These are phyloP conservation scores for Peromyscus nudipes DNA, from an alignment of 2,797 vertebrate species.

Conservation along the genomic window DNA sequence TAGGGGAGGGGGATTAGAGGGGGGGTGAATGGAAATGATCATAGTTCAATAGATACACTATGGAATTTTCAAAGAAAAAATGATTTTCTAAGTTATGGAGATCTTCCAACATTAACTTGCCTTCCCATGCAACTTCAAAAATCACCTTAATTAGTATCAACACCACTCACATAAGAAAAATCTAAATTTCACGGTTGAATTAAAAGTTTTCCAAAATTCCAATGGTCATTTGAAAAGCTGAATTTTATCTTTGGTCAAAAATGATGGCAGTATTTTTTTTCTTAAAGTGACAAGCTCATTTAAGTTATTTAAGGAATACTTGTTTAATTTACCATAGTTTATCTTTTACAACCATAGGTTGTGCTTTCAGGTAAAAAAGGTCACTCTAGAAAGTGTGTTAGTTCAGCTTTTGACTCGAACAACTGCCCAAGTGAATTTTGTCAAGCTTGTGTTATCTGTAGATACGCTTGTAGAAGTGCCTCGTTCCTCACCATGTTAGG, in stretches of 20 bases:
- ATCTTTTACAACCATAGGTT: background rate
- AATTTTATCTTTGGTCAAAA: background rate
- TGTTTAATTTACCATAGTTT: slow-evolving; percentile 40
- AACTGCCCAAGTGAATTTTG: background rate
- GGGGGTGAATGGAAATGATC: background rate
- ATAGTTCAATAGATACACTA: background rate
- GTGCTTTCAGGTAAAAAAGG: background rate
- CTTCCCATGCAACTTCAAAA: background rate
- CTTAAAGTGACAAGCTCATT: background rate
- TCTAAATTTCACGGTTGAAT: background rate
- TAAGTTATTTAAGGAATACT: background rate
- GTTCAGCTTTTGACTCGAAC: slow-evolving; percentile 6
- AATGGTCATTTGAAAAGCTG: background rate
- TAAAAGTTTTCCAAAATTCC: background rate
- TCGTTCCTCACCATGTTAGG: background rate
- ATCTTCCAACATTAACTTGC: background rate
- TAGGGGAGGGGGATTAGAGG: background rate
- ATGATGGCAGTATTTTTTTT: background rate
- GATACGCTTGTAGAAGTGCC: background rate
- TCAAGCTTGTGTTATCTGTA: background rate
- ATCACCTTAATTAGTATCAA: background rate
- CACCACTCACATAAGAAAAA: background rate
- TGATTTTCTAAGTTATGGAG: background rate
- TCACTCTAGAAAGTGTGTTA: background rate
- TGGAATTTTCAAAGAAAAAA: background rate